Percentiles rank a stretch among this genome's conserved stretches.
Conservation (phyloP, 2,797 vertebrate species). For the Pantherophis alleghaniensis region DNA sequence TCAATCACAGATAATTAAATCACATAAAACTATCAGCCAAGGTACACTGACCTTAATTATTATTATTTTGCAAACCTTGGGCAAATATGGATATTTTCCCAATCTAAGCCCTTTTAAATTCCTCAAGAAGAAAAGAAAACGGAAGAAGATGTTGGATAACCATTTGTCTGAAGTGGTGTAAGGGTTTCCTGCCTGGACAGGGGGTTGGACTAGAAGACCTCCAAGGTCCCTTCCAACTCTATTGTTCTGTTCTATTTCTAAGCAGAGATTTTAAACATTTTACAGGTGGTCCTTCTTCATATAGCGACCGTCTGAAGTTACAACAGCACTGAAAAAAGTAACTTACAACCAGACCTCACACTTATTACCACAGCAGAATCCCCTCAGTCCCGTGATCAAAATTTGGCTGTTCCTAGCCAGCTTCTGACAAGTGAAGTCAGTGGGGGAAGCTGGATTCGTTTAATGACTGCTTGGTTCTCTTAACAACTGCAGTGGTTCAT, state of each 20-base stretch:
- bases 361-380: neutral
- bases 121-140: neutral
- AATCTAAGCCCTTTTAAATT: neutral
- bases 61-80: neutral
- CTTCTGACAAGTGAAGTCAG: too few species aligned
- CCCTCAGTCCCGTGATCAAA: neutral
- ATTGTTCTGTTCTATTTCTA: too few species aligned
- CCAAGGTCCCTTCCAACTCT: too few species aligned
- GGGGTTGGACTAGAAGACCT: too few species aligned
- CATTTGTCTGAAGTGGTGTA: too few species aligned
- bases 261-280: neutral
- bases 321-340: neutral
- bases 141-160: neutral
- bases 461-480: neutral
- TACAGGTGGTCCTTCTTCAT: neutral
- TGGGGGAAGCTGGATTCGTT: neutral
- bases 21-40: neutral
- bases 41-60: neutral
- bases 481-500: neutral
- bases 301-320: neutral
- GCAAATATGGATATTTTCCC: neutral
- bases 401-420: neutral
- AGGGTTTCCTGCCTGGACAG: too few species aligned
- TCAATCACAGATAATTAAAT: neutral
- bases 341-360: neutral